Evolutionary conservation across 2,113 vertebrate species (phyloP), one percentile per base, ranked within the genome.

Genomic region (Alethe diademata): DNA sequence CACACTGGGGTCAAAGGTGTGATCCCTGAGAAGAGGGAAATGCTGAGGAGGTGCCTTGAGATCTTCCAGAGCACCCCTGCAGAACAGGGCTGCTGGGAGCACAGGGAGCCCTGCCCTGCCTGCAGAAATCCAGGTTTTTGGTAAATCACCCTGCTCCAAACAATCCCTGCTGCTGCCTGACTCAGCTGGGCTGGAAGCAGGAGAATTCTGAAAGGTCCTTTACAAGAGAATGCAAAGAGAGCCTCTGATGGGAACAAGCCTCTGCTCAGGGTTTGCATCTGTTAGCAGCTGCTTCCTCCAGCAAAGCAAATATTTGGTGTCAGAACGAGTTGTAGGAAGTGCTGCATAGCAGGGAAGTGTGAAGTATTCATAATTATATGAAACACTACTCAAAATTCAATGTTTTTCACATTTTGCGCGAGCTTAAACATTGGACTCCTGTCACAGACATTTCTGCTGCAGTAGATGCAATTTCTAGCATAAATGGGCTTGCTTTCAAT

Each of bases 301-400:
- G 18, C 82, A 86, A 64, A 74, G 92, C 82, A 94, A 94, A 92
- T 94, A 94, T 96, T 92, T 96, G 83, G 86, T 75, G 95, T 81
- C 92, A 97, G 79, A 80, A 81, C 14, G 20, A 65, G 82, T 75
- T 56, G 79, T 48, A 84, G 88, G 81, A 92, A 93, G 75, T 69
- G 82, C 69, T 93, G 65, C 72, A 45, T 64, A 64, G 61, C 86
- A 78, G 26, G 75, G 62, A 78, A 56, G 64, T 88, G 88, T 88
- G 72, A 94, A 93, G 51, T 86, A 57, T 71, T 90, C 57, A 31
- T 92, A 96, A 96, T 90, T 51, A 56, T 84, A 65, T 28, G 69
- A 93, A 93, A 88, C 57, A 64, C 60, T 92, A 61, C 82, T 96
- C 56, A 86, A 61, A 94, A 88, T 90, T 88, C 79, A 35, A 53